These are phyloP conservation scores for Rhyacophila brunnea DNA, from an alignment of 1,140 invertebrate genomes.

Conservation along the genomic window DNA sequence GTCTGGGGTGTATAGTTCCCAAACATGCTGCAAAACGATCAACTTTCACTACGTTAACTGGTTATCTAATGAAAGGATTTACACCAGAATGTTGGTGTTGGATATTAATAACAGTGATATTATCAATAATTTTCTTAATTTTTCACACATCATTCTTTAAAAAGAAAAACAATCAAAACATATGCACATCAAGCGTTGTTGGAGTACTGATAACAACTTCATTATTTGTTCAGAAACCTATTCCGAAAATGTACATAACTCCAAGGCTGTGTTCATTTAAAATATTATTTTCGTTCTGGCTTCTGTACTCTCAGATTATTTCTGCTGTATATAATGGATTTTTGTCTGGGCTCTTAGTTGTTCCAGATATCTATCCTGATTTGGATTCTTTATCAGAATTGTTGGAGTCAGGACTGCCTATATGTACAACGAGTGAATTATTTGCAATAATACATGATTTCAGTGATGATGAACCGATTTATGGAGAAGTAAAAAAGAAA, in stretches of 20 bases:
- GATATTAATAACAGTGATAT: slow-evolving; percentile 4
- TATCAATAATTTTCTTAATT: neutral
- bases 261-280: slow-evolving; percentile 5
- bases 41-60: neutral
- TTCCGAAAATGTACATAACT: slow-evolving; percentile 7
- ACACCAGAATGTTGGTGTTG: slow-evolving; percentile 1
- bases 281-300: slow-evolving; percentile 11
- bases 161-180: neutral
- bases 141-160: neutral
- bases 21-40: neutral
- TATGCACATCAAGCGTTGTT: neutral
- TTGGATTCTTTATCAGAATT: slow-evolving; percentile 12
- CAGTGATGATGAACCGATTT: slow-evolving; percentile 9
- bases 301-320: slow-evolving; percentile 15
- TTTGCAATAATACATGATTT: slow-evolving; percentile 1
- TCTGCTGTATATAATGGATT: slow-evolving; percentile 13
- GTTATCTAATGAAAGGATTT: slow-evolving; percentile 10
- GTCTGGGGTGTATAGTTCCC: slow-evolving; percentile 13
- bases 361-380: neutral
- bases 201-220: slow-evolving; percentile 11
- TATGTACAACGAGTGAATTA: slow-evolving; percentile 9
- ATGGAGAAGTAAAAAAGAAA: slow-evolving; percentile 6
- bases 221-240: slow-evolving; percentile 9
- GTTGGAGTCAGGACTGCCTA: slow-evolving; percentile 5
- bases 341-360: slow-evolving; percentile 6